Percentiles rank a stretch among this genome's conserved stretches.
These are phyloP conservation scores for Pogonophryne albipinna DNA, from an alignment of 2,797 vertebrate species.

Conservation along the genomic window DNA sequence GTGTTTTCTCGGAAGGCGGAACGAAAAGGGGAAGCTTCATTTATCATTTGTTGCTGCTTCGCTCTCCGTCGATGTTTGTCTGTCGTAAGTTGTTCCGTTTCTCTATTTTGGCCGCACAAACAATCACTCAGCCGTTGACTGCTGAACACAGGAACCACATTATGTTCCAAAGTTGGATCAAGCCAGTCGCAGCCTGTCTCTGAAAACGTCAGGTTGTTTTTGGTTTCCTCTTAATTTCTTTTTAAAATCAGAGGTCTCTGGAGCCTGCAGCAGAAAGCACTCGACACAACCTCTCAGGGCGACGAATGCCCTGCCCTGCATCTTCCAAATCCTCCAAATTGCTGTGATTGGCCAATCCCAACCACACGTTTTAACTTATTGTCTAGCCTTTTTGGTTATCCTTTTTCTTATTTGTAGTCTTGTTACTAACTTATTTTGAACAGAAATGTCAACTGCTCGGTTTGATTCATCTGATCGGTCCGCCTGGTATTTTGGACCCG, in stretches of 20 bases:
- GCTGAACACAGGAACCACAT: constrained; percentile 54
- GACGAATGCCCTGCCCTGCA: constrained; percentile 67
- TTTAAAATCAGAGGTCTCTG: constrained; percentile 17
- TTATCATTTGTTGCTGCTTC: constrained; percentile 67
- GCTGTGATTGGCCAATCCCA: constrained; percentile 46
- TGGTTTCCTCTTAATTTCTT: neutral
- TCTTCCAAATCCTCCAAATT: constrained; percentile 41
- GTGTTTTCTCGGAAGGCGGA: constrained; percentile 81
- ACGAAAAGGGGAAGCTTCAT: constrained; percentile 85
- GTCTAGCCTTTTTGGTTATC: constrained; percentile 12
- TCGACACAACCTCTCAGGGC: constrained; percentile 30
- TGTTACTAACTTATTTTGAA: constrained; percentile 69
- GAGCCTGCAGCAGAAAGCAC: constrained; percentile 54
- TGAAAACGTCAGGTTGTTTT: constrained; percentile 75
- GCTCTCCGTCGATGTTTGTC: constrained; percentile 40
- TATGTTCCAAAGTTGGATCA: constrained; percentile 80
- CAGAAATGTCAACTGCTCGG: constrained; percentile 91
- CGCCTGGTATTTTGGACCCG: constrained; percentile 96
- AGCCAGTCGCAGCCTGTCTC: constrained; percentile 71
- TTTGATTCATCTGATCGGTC: constrained; percentile 96
- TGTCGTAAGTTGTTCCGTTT: constrained; percentile 28
- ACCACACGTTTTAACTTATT: constrained; percentile 67
- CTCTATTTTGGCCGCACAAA: constrained; percentile 22
- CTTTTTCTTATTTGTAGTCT: constrained; percentile 14
- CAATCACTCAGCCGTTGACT: constrained; percentile 28